A percentile compares a stretch with the other conserved stretches of the same genome.
Conservation (phyloP, 2,888 invertebrate species). For the Liodrosophila aerea region DNA sequence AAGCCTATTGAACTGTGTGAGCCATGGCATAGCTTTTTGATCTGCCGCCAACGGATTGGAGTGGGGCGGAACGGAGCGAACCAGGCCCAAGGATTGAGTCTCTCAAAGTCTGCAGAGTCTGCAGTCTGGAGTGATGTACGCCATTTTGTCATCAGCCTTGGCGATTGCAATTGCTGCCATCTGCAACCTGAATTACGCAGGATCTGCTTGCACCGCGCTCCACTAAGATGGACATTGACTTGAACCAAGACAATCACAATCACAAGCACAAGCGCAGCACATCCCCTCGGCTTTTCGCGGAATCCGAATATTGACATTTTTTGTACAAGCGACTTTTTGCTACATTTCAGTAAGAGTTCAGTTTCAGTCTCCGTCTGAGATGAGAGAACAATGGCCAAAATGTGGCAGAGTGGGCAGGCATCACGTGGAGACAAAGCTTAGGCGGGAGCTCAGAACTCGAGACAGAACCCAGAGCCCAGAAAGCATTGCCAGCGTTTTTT, state of each 20-base stretch:
- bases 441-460: constrained; percentile 6
- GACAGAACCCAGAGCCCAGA: constrained; percentile 48
- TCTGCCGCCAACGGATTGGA: constrained; percentile 60
- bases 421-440: constrained; percentile 59
- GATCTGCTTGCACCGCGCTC: constrained; percentile 29
- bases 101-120: constrained; percentile 36
- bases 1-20: constrained; percentile 77
- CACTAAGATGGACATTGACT: constrained; percentile 45
- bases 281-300: constrained; percentile 71
- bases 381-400: constrained; percentile 69
- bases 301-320: constrained; percentile 81
- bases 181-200: constrained; percentile 67
- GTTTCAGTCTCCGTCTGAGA: constrained; percentile 12
- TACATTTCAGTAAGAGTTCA: constrained; percentile 48
- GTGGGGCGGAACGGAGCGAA: too few relatives aligned
- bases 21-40: constrained; percentile 57
- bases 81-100: too few relatives aligned
- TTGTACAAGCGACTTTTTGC: constrained; percentile 54
- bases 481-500: constrained; percentile 37
- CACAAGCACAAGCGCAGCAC: background rate
- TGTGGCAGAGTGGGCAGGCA: constrained; percentile 74
- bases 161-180: constrained; percentile 35
- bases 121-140: constrained; percentile 54
- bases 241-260: constrained; percentile 7
- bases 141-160: constrained; percentile 59